Percentiles rank a stretch among this genome's conserved stretches.
These are phyloP conservation scores for Papilio polyxenes DNA, from an alignment of 1,140 invertebrate genomes.

Conservation along the genomic window DNA sequence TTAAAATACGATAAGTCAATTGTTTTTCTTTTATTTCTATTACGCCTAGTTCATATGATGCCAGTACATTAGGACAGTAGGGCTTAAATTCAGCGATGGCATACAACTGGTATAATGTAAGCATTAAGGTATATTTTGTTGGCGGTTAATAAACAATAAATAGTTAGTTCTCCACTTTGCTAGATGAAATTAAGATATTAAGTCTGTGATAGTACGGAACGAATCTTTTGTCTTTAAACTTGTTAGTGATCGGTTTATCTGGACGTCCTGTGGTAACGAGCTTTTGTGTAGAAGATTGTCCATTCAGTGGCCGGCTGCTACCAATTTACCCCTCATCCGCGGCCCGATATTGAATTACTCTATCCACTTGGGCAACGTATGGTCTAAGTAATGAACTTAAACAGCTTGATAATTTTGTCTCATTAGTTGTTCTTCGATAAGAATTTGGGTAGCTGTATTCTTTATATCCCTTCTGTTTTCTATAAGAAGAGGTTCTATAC, in stretches of 20 bases:
- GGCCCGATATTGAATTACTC: slow-evolving; percentile 69
- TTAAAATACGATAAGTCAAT: background rate
- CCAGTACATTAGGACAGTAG: too few species aligned
- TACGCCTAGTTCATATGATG: too few species aligned
- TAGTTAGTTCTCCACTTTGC: too few species aligned
- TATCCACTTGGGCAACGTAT: slow-evolving; percentile 54
- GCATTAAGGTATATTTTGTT: too few species aligned
- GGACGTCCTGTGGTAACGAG: slow-evolving; percentile 49
- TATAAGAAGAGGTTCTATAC: too few species aligned
- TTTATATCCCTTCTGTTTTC: background rate
- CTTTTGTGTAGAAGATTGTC: slow-evolving; percentile 72
- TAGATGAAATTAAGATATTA: too few species aligned
- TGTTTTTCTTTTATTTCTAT: background rate
- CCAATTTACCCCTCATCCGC: slow-evolving; percentile 73
- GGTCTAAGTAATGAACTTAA: slow-evolving; percentile 42
- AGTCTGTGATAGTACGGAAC: background rate
- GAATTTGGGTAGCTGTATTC: background rate
- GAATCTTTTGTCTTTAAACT: slow-evolving; percentile 29
- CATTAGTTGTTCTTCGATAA: background rate
- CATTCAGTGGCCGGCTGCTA: slow-evolving; percentile 72
- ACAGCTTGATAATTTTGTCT: background rate
- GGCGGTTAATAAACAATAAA: too few species aligned
- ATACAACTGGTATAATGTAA: too few species aligned
- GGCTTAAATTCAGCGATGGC: too few species aligned
- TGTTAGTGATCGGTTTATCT: slow-evolving; percentile 32